These are phyloP conservation scores for Temnothorax unifasciatus DNA, from an alignment of 2,888 invertebrate genomes.

Conservation along the genomic window DNA sequence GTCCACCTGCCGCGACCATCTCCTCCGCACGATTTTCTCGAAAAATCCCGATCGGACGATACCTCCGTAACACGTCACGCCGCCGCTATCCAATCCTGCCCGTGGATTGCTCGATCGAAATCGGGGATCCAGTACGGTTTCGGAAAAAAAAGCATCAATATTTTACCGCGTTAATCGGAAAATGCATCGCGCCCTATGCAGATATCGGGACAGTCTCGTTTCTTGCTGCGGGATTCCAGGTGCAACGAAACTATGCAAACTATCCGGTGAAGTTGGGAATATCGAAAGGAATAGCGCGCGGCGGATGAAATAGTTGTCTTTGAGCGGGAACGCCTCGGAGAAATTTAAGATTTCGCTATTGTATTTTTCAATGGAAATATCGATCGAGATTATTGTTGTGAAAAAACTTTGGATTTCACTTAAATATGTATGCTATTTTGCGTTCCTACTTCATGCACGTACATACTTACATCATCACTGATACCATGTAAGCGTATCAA, in stretches of 20 bases:
- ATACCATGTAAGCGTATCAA: not conserved
- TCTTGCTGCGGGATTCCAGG: constrained; percentile 8
- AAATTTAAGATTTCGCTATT: constrained; percentile 20
- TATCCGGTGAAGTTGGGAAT: constrained; percentile 2
- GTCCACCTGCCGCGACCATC: not conserved
- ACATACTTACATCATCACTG: not conserved
- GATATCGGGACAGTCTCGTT: not conserved
- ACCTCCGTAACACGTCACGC: not conserved
- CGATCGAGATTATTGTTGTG: not conserved
- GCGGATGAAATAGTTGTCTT: constrained; percentile 19
- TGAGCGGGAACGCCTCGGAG: not conserved
- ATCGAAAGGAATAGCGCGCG: not conserved
- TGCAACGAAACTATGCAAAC: constrained; percentile 31
- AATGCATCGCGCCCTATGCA: not conserved
- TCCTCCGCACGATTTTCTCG: not conserved
- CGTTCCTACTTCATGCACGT: not conserved
- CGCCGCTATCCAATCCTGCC: not conserved
- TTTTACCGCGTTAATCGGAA: not conserved
- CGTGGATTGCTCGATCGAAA: not conserved
- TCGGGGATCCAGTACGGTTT: not conserved
- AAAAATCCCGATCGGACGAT: constrained; percentile 31
- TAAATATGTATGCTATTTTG: not conserved
- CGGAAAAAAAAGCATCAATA: not conserved
- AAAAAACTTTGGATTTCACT: not conserved
- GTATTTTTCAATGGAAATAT: constrained; percentile 3